Percentiles rank a stretch among this genome's conserved stretches.
These are phyloP conservation scores for Lasioglossum lativentre DNA, from an alignment of 2,888 invertebrate species.

Conservation along the genomic window DNA sequence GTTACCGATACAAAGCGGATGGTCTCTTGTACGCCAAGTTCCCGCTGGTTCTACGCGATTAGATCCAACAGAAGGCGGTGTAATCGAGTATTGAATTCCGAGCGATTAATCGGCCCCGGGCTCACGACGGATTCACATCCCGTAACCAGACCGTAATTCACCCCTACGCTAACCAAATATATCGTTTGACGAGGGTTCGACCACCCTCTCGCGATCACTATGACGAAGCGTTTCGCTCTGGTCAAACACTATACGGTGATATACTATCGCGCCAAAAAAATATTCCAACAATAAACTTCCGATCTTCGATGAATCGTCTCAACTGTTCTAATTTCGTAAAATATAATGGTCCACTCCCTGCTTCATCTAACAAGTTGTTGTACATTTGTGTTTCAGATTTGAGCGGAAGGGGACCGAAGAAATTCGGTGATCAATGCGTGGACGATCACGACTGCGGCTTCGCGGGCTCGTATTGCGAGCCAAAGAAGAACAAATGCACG, in stretches of 20 bases:
- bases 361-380: not conserved
- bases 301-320: too few relatives aligned
- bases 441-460: slow-evolving; percentile 91
- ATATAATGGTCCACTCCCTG: not conserved
- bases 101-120: not conserved
- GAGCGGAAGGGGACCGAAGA: slow-evolving; percentile 87
- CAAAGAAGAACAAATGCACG: slow-evolving; percentile 89
- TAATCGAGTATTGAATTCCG: slow-evolving; percentile 1
- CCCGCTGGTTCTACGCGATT: not conserved
- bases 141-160: not conserved
- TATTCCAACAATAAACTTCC: not conserved
- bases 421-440: slow-evolving; percentile 92
- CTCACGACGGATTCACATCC: not conserved
- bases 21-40: not conserved
- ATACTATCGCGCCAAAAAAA: not conserved
- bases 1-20: not conserved
- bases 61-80: not conserved
- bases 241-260: not conserved
- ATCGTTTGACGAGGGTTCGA: not conserved
- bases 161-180: not conserved
- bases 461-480: slow-evolving; percentile 90
- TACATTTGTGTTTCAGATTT: slow-evolving; percentile 84
- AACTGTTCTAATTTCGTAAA: not conserved
- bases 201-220: not conserved
- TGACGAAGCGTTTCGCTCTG: not conserved